Evolutionary conservation across 2,797 vertebrate species (phyloP), one percentile per base, ranked within the genome.

Genomic region (Tachyglossus aculeatus): DNA sequence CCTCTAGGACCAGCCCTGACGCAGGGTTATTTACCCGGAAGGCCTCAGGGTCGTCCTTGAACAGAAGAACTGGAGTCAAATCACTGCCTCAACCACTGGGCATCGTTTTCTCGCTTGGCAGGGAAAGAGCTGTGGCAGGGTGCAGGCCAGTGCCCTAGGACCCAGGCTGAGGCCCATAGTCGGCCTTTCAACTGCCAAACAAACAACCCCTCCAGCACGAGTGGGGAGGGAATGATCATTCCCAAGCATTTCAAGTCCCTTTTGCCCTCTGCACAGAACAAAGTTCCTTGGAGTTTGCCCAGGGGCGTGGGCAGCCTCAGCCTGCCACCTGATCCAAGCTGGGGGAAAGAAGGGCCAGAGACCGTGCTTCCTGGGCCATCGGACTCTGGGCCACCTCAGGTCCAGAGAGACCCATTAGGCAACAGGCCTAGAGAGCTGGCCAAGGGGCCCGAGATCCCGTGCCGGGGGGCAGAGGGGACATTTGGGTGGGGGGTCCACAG

Each of bases 271-370:
- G 5, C 38, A 38, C 21, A 31, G 40, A 57, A 52, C 69, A 54
- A 45, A 80, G 63, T 71, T 38, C 56, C 7, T 21, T 71, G 59
- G 66, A 44, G 15, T 65, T 31, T 71, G 22, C 57, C 44, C 59
- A 29, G 34, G 55, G 27, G 32, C 47, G 5, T 34, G 37, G 58
- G 14, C 31, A 29, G 21, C 31, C 31, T 48, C 24, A 47, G 12
- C n/a, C 5, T 38, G 25, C 14, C 10, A 25, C 32, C 21, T 55
- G 51, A 27, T 37, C 24, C 48, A 44, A 39, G 47, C 21, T 25
- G 32, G 45, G 36, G 12, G 40, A 22, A 48, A 33, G 48, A 19
- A 18, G 7, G 34, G 21, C n/a, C 15, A 48, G 59, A 31, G 19
- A 24, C 7, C 25, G 31, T 22, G 27, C n/a, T n/a, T n/a, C n/a